A percentile compares a stretch with the other conserved stretches of the same genome.
These are phyloP conservation scores for Carollia perspicillata DNA, from an alignment of 2,113 vertebrate genomes.

Conservation along the genomic window DNA sequence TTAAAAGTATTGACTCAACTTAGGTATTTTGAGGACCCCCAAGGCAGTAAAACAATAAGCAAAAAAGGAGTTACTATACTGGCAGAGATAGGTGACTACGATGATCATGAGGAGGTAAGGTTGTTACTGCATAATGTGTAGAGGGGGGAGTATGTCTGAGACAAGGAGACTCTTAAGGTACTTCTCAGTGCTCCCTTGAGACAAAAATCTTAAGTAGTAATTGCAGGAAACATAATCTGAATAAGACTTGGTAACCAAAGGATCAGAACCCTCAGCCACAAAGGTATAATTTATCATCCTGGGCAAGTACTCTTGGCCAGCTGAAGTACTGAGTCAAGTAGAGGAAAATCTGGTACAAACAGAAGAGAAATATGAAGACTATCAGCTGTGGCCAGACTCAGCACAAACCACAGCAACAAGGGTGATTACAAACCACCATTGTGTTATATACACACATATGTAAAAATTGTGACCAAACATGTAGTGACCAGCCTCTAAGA, in stretches of 20 bases:
- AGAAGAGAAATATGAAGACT: not conserved
- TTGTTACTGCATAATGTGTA: accelerated
- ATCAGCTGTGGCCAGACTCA: not conserved
- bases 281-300: not conserved
- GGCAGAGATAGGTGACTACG: not conserved
- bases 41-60: not conserved
- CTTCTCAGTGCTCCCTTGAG: not conserved
- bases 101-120: accelerated
- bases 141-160: not conserved
- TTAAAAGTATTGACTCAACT: not conserved
- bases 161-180: not conserved
- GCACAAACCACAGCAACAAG: not conserved
- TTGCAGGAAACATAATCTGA: not conserved
- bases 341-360: not conserved
- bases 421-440: not conserved
- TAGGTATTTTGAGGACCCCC: not conserved
- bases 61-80: not conserved
- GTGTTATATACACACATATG: not conserved
- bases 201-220: not conserved
- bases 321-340: not conserved
- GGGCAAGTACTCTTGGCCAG: not conserved
- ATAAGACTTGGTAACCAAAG: not conserved
- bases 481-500: not conserved
- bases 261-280: not conserved
- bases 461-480: not conserved